Evolutionary conservation across 2,888 invertebrate genomes (phyloP).

Genomic region (Fabriciana adippe): DNA sequence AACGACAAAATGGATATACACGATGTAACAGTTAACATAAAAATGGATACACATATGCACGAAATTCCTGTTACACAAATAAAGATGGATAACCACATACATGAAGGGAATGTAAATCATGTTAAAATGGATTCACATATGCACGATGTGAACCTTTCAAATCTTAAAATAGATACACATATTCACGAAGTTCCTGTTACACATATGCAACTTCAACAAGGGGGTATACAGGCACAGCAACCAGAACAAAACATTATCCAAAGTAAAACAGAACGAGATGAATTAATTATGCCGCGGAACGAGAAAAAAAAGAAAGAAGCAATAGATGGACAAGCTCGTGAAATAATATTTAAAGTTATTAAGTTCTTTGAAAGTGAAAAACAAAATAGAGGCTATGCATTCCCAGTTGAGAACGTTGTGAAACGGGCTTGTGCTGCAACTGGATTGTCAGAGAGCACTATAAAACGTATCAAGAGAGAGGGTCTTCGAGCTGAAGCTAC

Average conservation of each 20-base stretch:
- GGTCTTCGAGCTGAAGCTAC: slow-evolving; percentile 71
- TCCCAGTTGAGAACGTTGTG: slow-evolving; percentile 74
- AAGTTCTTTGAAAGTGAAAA: slow-evolving; percentile 78
- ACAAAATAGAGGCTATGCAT: slow-evolving; percentile 73
- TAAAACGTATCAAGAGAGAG: slow-evolving; percentile 72
- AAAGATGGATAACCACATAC: slow-evolving; percentile 31
- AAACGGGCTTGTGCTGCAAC: slow-evolving; percentile 75
- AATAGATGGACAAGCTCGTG: slow-evolving; percentile 74
- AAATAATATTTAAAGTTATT: slow-evolving; percentile 74
- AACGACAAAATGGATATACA: slow-evolving; percentile 29
- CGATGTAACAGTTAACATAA: slow-evolving; percentile 31
- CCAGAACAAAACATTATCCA: slow-evolving; percentile 35
- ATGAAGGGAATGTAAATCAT: slow-evolving; percentile 28
- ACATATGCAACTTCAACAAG: slow-evolving; percentile 34
- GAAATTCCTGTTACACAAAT: slow-evolving; percentile 37
- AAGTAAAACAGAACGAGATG: slow-evolving; percentile 37
- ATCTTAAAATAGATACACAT: slow-evolving; percentile 23
- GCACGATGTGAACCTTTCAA: slow-evolving; percentile 33
- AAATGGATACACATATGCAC: slow-evolving; percentile 43
- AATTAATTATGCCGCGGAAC: slow-evolving; percentile 51
- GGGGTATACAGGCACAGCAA: slow-evolving; percentile 31
- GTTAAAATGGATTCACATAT: slow-evolving; percentile 33
- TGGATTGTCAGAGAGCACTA: slow-evolving; percentile 72
- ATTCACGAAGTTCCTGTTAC: slow-evolving; percentile 32
- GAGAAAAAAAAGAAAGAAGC: slow-evolving; percentile 76